phyloP scores from a whole-genome alignment of 2,113 vertebrate genomes.

The Syngnathus scovelli region DNA sequence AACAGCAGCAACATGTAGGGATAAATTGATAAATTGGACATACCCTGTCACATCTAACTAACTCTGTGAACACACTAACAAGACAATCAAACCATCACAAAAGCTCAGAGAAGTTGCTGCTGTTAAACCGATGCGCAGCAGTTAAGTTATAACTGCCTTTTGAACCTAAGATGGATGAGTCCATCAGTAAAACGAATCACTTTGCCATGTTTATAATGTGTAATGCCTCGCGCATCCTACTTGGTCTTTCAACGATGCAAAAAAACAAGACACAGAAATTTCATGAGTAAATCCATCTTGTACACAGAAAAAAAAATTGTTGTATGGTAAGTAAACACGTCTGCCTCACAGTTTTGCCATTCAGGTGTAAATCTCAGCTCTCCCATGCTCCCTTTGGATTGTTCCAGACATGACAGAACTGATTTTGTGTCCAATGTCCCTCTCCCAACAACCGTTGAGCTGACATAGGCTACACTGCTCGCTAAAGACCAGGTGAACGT shows the following conservation, averaged over 20 bases:
- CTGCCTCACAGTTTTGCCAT: too few species aligned
- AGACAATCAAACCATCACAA: background rate
- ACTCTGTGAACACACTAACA: background rate
- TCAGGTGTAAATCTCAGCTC: too few species aligned
- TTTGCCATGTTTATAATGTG: background rate
- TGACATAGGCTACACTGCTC: too few species aligned
- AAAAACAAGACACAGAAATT: background rate
- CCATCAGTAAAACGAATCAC: background rate
- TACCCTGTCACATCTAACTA: background rate
- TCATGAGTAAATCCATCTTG: too few species aligned
- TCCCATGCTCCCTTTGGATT: too few species aligned
- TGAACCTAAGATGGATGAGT: background rate
- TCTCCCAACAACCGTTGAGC: too few species aligned
- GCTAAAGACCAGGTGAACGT: too few species aligned
- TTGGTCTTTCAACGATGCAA: background rate
- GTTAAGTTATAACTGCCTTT: background rate
- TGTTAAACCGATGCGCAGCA: background rate
- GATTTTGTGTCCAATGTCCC: too few species aligned
- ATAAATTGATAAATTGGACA: background rate
- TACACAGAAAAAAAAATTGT: too few species aligned
- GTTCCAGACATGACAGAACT: too few species aligned
- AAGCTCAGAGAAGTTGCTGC: background rate
- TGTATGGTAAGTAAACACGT: too few species aligned
- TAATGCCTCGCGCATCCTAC: background rate
- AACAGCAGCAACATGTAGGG: background rate